Conservation (phyloP, 2,888 invertebrate genomes). For the Rhagonycha lutea region DNA sequence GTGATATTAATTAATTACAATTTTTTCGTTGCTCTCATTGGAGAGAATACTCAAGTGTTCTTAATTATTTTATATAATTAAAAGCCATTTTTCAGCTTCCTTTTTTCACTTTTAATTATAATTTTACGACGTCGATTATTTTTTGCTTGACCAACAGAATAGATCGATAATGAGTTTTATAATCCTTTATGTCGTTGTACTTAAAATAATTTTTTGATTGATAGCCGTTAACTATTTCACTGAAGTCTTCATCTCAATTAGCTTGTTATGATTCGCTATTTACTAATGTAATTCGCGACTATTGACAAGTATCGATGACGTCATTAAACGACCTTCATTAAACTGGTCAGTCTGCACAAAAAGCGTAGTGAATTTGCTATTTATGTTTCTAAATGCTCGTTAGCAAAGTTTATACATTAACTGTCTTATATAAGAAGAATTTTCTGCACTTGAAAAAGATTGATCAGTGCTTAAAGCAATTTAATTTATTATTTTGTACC, state of each 20-base stretch:
- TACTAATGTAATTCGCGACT: slow-evolving; percentile 15
- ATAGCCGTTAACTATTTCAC: not conserved
- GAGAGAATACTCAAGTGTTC: not conserved
- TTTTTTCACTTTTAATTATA: not conserved
- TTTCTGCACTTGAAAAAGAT: slow-evolving; percentile 5
- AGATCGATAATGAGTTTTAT: not conserved
- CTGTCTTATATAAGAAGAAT: slow-evolving; percentile 7
- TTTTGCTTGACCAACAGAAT: not conserved
- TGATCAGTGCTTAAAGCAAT: slow-evolving; percentile 3
- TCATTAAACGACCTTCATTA: slow-evolving; percentile 21
- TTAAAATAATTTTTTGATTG: not conserved
- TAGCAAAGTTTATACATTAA: slow-evolving; percentile 12
- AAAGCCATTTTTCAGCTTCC: not conserved
- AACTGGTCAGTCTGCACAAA: slow-evolving; percentile 21
- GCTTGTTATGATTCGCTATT: slow-evolving; percentile 15
- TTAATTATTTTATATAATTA: slow-evolving; percentile 2
- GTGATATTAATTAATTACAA: not conserved
- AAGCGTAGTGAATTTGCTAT: slow-evolving; percentile 23
- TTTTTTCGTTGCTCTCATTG: not conserved
- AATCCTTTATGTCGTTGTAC: not conserved
- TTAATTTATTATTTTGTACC: slow-evolving; percentile 11
- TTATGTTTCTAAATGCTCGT: slow-evolving; percentile 25
- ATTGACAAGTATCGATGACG: slow-evolving; percentile 28
- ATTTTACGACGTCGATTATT: not conserved
- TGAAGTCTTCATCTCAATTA: slow-evolving; percentile 10